Evolutionary conservation across 2,888 invertebrate species (phyloP).

Genomic region (Globia sparganii): DNA sequence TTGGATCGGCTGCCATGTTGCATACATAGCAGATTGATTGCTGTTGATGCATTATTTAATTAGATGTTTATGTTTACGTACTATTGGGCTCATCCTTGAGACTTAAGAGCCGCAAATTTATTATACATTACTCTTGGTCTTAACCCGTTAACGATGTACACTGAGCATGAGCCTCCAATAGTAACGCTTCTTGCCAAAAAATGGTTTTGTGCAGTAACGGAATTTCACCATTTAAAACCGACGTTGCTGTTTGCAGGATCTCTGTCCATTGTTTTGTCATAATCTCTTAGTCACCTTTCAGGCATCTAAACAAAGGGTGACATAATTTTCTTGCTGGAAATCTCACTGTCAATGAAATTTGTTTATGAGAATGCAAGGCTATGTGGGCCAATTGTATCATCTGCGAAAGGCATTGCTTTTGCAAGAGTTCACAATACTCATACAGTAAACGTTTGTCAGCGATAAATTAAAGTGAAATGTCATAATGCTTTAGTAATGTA

Average conservation of each 20-base stretch:
- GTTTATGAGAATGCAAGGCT: constrained; percentile 27
- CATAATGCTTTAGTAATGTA: constrained; percentile 28
- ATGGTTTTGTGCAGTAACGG: neutral
- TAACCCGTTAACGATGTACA: neutral
- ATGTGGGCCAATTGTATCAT: constrained; percentile 35
- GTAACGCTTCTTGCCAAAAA: neutral
- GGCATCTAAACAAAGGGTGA: constrained; percentile 27
- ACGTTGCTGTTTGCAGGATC: neutral
- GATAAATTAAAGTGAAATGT: constrained; percentile 49
- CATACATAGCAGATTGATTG: constrained; percentile 43
- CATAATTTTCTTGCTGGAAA: constrained; percentile 22
- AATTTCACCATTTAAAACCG: neutral
- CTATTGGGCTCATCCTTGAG: neutral
- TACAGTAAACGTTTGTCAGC: constrained; percentile 44
- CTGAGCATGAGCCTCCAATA: neutral
- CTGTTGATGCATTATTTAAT: constrained; percentile 30
- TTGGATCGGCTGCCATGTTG: constrained; percentile 49
- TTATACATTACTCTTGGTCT: too few species aligned
- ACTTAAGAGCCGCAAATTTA: neutral
- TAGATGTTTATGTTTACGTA: constrained; percentile 14
- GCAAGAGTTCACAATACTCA: constrained; percentile 53
- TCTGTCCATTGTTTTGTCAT: constrained; percentile 25
- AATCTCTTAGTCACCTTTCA: constrained; percentile 24
- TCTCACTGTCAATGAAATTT: constrained; percentile 35
- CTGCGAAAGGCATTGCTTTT: constrained; percentile 49